Conservation (phyloP, 2,797 vertebrate genomes). For the Falco columbarius region DNA sequence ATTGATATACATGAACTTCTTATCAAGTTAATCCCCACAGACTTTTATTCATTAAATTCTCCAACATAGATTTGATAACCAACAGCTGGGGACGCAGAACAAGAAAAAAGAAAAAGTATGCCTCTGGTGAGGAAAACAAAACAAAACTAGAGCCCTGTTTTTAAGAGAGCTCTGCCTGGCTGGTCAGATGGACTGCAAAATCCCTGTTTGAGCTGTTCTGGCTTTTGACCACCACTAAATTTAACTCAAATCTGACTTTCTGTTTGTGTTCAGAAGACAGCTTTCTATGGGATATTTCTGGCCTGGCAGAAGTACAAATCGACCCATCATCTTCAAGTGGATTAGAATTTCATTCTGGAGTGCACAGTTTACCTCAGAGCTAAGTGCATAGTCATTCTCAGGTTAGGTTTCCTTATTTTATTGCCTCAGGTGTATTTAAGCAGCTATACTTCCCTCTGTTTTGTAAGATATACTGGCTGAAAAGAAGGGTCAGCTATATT, state of each 20-base stretch:
- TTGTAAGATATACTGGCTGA: background rate
- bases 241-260: background rate
- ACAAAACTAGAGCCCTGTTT: background rate
- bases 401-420: background rate
- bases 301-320: background rate
- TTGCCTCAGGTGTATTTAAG: background rate
- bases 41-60: constrained; percentile 53
- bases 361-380: background rate
- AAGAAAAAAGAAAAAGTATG: background rate
- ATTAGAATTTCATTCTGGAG: background rate
- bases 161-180: background rate
- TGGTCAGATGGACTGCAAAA: background rate
- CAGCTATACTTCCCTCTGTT: background rate
- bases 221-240: background rate
- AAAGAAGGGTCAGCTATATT: background rate
- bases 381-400: background rate
- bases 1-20: constrained; percentile 50
- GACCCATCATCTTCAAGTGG: background rate
- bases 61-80: constrained; percentile 35
- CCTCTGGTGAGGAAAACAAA: background rate
- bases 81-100: constrained; percentile 6
- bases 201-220: background rate
- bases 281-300: background rate
- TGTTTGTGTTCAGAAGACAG: background rate
- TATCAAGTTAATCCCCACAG: constrained; percentile 59